These are phyloP conservation scores for Temnothorax curvispinosus DNA, from an alignment of 1,140 invertebrate genomes.

Conservation along the genomic window DNA sequence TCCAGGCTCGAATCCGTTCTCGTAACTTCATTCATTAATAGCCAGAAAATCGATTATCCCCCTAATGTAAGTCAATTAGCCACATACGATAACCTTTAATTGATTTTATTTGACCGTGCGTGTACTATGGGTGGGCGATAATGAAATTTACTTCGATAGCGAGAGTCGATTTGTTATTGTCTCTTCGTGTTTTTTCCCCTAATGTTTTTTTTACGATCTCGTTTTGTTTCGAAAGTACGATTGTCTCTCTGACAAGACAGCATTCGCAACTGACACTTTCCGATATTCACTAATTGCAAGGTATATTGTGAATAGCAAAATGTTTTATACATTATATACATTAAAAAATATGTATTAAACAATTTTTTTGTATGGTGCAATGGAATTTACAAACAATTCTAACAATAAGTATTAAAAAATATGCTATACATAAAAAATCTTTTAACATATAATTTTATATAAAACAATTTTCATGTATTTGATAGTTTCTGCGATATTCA, in stretches of 20 bases:
- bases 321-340: background rate
- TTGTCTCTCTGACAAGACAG: background rate
- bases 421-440: background rate
- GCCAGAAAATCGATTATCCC: slow-evolving; percentile 59
- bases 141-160: slow-evolving; percentile 22
- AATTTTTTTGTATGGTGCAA: background rate
- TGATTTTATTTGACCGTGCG: slow-evolving; percentile 52
- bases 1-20: slow-evolving; percentile 41
- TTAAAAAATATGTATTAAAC: too few relatives aligned
- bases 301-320: background rate
- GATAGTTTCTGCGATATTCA: background rate
- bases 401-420: background rate
- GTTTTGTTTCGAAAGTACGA: background rate
- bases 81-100: slow-evolving; percentile 33
- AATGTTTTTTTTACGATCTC: background rate
- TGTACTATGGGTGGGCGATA: background rate
- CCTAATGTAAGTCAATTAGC: slow-evolving; percentile 59
- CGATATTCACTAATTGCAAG: background rate
- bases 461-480: background rate
- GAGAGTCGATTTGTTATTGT: slow-evolving; percentile 45
- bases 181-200: background rate
- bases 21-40: slow-evolving; percentile 68
- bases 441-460: background rate
- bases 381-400: background rate
- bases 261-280: background rate